A percentile compares a stretch with the other conserved stretches of the same genome.
Conservation (phyloP, 2,888 invertebrate species). For the Scaptomyza polygonia region DNA sequence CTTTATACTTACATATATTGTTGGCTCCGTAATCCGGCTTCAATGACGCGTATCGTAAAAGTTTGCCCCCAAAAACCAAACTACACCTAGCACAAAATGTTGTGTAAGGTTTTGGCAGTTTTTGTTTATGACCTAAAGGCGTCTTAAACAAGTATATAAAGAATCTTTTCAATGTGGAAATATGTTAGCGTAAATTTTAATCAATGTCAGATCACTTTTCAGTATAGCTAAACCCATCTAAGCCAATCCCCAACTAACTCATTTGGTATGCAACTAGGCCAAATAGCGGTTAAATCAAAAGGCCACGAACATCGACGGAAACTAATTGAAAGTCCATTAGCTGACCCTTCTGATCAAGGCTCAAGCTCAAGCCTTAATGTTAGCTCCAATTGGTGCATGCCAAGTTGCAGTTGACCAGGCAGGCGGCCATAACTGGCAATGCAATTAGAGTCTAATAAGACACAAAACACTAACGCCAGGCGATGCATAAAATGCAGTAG, state of each 20-base stretch:
- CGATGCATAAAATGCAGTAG: slow-evolving; percentile 72
- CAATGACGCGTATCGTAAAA: slow-evolving; percentile 34
- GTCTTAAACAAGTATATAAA: slow-evolving; percentile 3
- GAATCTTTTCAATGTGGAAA: too few relatives aligned
- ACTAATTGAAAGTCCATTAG: slow-evolving; percentile 40
- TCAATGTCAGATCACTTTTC: too few relatives aligned
- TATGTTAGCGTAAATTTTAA: too few relatives aligned
- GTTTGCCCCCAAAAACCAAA: slow-evolving; percentile 9
- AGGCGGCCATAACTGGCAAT: slow-evolving; percentile 56
- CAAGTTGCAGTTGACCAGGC: slow-evolving; percentile 27
- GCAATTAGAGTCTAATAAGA: slow-evolving; percentile 80
- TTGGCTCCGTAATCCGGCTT: slow-evolving; percentile 26
- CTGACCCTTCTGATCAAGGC: slow-evolving; percentile 34
- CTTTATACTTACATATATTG: background rate
- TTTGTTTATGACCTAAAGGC: slow-evolving; percentile 27
- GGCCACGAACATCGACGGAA: slow-evolving; percentile 23
- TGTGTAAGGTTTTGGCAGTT: slow-evolving; percentile 1
- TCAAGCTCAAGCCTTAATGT: slow-evolving; percentile 10
- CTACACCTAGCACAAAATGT: slow-evolving; percentile 31
- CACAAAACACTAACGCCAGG: slow-evolving; percentile 74
- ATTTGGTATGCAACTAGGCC: slow-evolving; percentile 53
- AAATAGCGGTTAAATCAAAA: slow-evolving; percentile 53
- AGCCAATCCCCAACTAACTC: too few relatives aligned
- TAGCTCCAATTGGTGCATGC: slow-evolving; percentile 48
- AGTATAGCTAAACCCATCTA: too few relatives aligned